phyloP scores from a whole-genome alignment of 2,113 vertebrate species.

The Oncorhynchus mykiss region DNA sequence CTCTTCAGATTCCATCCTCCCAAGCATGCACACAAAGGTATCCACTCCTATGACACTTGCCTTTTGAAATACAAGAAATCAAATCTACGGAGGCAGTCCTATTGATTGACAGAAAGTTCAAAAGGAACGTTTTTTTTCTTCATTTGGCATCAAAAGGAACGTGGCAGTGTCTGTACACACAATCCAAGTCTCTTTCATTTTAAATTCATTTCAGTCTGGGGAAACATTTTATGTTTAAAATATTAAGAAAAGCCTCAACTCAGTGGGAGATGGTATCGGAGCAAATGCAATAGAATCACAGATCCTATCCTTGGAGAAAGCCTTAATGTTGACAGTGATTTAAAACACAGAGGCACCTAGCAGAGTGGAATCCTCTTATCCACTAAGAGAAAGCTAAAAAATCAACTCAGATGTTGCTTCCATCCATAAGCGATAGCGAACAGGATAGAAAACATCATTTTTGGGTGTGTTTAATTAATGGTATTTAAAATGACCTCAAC shows the following conservation, averaged over 20 bases:
- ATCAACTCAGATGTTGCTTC: slow-evolving; percentile 6
- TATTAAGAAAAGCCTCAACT: slow-evolving; percentile 52
- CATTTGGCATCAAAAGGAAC: slow-evolving; percentile 52
- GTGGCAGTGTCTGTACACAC: slow-evolving; percentile 22
- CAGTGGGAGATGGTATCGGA: slow-evolving; percentile 51
- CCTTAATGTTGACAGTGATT: slow-evolving; percentile 58
- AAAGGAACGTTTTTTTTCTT: slow-evolving; percentile 47
- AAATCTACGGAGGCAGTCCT: slow-evolving; percentile 40
- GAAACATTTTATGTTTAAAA: slow-evolving; percentile 54
- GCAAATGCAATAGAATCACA: slow-evolving; percentile 59
- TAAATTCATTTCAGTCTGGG: slow-evolving; percentile 50
- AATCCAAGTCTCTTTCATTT: slow-evolving; percentile 43
- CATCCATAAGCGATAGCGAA: slow-evolving; percentile 36
- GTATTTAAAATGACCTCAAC: slow-evolving; percentile 26
- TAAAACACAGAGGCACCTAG: slow-evolving; percentile 52
- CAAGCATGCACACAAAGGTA: slow-evolving; percentile 37
- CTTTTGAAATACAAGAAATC: slow-evolving; percentile 47
- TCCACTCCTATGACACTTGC: slow-evolving; percentile 33
- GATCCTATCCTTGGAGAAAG: slow-evolving; percentile 60
- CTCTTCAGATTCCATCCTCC: slow-evolving; percentile 19
- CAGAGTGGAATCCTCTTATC: slow-evolving; percentile 60
- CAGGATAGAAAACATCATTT: slow-evolving; percentile 16
- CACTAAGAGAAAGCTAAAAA: slow-evolving; percentile 36
- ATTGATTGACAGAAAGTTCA: slow-evolving; percentile 57
- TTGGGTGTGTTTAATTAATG: slow-evolving; percentile 23